Base-by-base conservation (phyloP, 1,140 invertebrate species). In the Anagrus nilaparvatae region DNA sequence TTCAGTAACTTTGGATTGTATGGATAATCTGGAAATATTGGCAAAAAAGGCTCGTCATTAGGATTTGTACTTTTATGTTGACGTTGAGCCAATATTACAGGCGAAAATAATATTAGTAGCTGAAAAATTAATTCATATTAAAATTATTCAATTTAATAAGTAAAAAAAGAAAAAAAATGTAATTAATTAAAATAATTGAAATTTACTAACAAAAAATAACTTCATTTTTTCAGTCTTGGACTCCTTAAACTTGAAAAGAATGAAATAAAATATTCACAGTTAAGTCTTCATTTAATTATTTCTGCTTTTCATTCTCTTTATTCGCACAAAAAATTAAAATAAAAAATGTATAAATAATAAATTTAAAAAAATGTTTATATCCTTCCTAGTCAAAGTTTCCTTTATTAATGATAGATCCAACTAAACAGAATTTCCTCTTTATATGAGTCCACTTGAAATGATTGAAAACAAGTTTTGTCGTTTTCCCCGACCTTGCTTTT, bases 351-450 rank as follows among this genome's bases (percentile, higher is more conserved):
- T n/a, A n/a, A n/a, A n/a, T n/a, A n/a, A n/a, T n/a, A n/a, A n/a
- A n/a, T n/a, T n/a, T n/a, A n/a, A n/a, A n/a, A n/a, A n/a, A n/a
- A n/a, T n/a, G n/a, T n/a, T n/a, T n/a, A n/a, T n/a, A n/a, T n/a
- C n/a, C n/a, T n/a, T n/a, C n/a, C n/a, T n/a, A n/a, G n/a, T n/a
- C n/a, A n/a, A n/a, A n/a, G n/a, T n/a, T n/a, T n/a, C n/a, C n/a
- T n/a, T n/a, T n/a, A n/a, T 38, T 56, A 67, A 61, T 67, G 64
- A 65, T 55, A 55, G 47, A 59, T 59, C 57, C 43, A 37, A 37
- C 46, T 54, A 61, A 53, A 63, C 58, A 58, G 61, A 63, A 66
- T 67, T 61, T 66, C 64, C 64, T 61, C 59, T 67, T 69, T 69
- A 69, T 69, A 67, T 55, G 56, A 36, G 29, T 36, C 27, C 35